Conservation (phyloP, 2,113 vertebrate genomes). For the Hoplias malabaricus region DNA sequence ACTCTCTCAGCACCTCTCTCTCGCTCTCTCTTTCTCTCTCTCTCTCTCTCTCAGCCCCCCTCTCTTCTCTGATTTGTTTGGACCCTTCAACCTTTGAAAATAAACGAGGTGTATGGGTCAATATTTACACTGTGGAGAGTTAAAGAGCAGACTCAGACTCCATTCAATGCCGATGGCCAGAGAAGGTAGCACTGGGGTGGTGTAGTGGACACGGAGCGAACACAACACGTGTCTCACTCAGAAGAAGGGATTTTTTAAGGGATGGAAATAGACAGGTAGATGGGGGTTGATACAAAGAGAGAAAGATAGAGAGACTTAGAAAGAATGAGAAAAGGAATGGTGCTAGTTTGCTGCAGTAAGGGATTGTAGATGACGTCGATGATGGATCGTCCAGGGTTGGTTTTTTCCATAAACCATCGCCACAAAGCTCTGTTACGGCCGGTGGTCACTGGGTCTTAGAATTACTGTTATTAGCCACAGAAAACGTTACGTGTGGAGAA, state of each 20-base stretch:
- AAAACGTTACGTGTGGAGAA: conserved; percentile 25
- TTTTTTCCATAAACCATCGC: neutral
- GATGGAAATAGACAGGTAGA: too few relatives aligned
- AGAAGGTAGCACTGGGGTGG: neutral
- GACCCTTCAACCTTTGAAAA: conserved; percentile 13
- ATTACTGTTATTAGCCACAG: conserved; percentile 49
- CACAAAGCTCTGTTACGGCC: conserved; percentile 30
- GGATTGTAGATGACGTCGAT: conserved; percentile 18
- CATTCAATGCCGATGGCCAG: neutral
- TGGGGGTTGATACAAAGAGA: too few relatives aligned
- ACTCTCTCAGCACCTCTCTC: neutral
- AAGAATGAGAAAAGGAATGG: too few relatives aligned
- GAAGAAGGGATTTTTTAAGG: too few relatives aligned
- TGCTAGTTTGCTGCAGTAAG: neutral
- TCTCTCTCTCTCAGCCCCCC: neutral
- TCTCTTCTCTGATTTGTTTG: neutral
- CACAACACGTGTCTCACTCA: too few relatives aligned
- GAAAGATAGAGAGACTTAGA: too few relatives aligned
- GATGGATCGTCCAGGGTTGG: conserved; percentile 3
- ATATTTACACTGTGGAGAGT: conserved; percentile 2
- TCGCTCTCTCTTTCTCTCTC: neutral
- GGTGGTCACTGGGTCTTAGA: conserved; percentile 38
- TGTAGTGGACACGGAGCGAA: too few relatives aligned
- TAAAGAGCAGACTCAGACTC: neutral
- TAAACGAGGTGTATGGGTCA: conserved; percentile 1